Evolutionary conservation across 2,113 vertebrate genomes (phyloP).

Genomic region (Ictalurus furcatus): DNA sequence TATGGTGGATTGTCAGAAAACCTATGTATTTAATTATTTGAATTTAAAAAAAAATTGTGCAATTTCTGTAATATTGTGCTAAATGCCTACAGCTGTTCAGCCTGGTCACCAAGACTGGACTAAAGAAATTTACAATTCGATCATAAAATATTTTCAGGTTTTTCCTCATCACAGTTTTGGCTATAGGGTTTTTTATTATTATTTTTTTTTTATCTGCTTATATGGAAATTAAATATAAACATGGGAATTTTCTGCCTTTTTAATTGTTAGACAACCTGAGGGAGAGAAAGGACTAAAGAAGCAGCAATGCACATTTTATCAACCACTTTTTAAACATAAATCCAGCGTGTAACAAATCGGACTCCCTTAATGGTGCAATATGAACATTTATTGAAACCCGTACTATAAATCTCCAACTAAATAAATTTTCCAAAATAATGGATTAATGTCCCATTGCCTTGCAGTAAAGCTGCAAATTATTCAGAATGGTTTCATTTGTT

Average conservation of each 20-base stretch:
- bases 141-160: background rate
- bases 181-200: background rate
- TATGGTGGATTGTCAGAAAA: background rate
- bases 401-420: background rate
- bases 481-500: slow-evolving; percentile 58
- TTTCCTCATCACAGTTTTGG: background rate
- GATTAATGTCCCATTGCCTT: background rate
- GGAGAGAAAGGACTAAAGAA: background rate
- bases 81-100: background rate
- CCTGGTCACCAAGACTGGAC: background rate
- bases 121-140: background rate
- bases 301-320: background rate
- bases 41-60: no score
- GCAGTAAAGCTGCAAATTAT: slow-evolving; percentile 47
- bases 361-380: background rate
- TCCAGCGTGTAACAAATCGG: background rate
- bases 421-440: background rate
- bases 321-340: background rate
- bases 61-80: no score
- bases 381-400: background rate
- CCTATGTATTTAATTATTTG: no score
- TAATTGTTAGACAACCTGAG: background rate
- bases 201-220: background rate
- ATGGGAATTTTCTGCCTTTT: background rate
- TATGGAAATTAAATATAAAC: background rate